Evolutionary conservation across 2,113 vertebrate genomes (phyloP), one percentile per base, ranked within the genome.

Genomic region (Limanda limanda): DNA sequence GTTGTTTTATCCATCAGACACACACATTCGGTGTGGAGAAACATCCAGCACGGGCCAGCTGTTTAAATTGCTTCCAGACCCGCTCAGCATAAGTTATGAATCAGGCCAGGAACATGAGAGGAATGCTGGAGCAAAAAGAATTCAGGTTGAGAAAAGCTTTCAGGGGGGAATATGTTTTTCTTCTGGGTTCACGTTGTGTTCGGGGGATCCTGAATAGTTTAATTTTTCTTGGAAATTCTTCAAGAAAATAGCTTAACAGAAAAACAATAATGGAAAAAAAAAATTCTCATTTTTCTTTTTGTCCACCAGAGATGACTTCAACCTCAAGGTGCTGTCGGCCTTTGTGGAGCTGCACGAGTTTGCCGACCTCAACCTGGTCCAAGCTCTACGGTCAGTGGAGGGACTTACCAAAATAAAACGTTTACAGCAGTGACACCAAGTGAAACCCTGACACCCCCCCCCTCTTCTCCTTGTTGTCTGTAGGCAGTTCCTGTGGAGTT

Each of bases 281-380:
- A 45, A 60, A 65, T 45, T 35, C 40, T 52, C 42, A 18, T 54
- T 10, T 68, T 48, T 11, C 79, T 59, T 25, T 23, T 25, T 47
- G 85, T 82, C 82, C 68, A 37, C 64, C 52, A 99, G 98, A 90
- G 97, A 99, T 75, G 98, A 99, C 64, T 99, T 99, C 93, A 99
- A 99, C 90, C 96, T 99, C 90, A 97, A 96, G 91, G 98, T 99
- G 89, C 96, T 99, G 66, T 97, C 97, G 84, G 97, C 98, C 15
- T 99, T 99, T 79, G 98, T 99, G 76, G 97, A 99, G 91, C 96
- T 99, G 86, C 97, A 99, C 71, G 98, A 99, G 93, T 99, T 99
- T 92, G 97, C 97, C 10, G 97, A 99, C 91, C 96, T 99, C 89
- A 99, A 99, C 92, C 95, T 99, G 3, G 98, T 99, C 40, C 98